Percentiles rank a stretch among this genome's conserved stretches.
These are phyloP conservation scores for Spongilla lacustris DNA, from an alignment of 37 sponge, comb jelly and placozoan genomes.

Conservation along the genomic window DNA sequence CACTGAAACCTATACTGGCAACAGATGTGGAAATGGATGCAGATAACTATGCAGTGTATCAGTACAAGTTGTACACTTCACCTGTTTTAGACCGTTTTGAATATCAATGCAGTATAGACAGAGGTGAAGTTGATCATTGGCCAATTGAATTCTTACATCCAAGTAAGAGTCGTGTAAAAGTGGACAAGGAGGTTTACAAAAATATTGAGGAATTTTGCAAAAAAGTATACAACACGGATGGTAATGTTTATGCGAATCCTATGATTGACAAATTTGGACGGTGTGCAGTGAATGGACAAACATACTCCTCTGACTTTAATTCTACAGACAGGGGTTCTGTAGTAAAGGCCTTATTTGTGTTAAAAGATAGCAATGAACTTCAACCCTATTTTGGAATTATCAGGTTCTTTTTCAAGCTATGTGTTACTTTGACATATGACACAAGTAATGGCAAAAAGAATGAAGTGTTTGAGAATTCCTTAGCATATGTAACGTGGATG, in stretches of 20 bases:
- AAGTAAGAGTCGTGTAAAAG: neutral
- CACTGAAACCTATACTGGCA: neutral
- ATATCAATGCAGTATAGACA: neutral
- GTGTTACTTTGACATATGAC: no score
- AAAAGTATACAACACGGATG: neutral
- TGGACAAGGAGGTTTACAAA: neutral
- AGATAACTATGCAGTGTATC: neutral
- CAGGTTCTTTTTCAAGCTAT: no score
- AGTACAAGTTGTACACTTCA: neutral
- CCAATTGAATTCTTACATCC: neutral
- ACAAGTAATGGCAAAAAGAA: no score
- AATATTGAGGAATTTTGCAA: neutral
- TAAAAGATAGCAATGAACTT: no score
- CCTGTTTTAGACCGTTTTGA: neutral
- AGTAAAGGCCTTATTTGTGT: neutral
- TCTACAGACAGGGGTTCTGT: neutral
- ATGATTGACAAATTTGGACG: neutral
- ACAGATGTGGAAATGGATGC: neutral
- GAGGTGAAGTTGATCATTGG: neutral
- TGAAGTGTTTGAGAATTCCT: no score
- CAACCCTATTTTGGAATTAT: no score
- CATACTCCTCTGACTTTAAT: neutral
- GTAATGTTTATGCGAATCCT: neutral
- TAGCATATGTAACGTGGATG: no score
- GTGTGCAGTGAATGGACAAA: neutral